phyloP scores from a whole-genome alignment of 2,888 invertebrate species.

The Brachyptera risi region DNA sequence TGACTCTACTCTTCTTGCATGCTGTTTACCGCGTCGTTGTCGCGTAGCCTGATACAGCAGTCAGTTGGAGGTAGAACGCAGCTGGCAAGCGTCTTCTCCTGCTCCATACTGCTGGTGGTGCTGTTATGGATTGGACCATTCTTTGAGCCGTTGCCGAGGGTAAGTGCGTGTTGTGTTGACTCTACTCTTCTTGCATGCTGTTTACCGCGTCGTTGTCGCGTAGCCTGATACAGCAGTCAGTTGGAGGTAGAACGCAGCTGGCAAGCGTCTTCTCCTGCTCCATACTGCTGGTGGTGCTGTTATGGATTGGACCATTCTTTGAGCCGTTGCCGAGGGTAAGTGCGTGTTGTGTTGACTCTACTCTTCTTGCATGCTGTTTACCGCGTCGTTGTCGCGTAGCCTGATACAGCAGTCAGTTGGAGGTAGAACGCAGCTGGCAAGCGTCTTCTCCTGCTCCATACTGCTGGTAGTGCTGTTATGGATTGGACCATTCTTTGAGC shows the following conservation, averaged over 20 bases:
- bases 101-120: conserved; percentile 67
- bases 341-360: too few species aligned
- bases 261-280: conserved; percentile 75
- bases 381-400: conserved; percentile 62
- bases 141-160: conserved; percentile 77
- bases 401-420: conserved; percentile 74
- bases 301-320: conserved; percentile 87
- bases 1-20: too few species aligned
- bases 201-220: conserved; percentile 62
- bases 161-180: too few species aligned
- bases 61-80: conserved; percentile 81
- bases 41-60: conserved; percentile 67
- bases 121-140: conserved; percentile 84
- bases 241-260: conserved; percentile 78
- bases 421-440: conserved; percentile 78
- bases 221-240: conserved; percentile 68
- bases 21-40: conserved; percentile 62
- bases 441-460: conserved; percentile 70
- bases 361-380: conserved; percentile 62
- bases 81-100: conserved; percentile 75
- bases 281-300: conserved; percentile 70
- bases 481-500: conserved; percentile 85
- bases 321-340: conserved; percentile 70
- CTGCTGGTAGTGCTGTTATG: conserved; percentile 76
- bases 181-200: conserved; percentile 63